A percentile compares a stretch with the other conserved stretches of the same genome.
phyloP scores from a whole-genome alignment of 1,140 invertebrate species.

The Choristoneura fumiferana region DNA sequence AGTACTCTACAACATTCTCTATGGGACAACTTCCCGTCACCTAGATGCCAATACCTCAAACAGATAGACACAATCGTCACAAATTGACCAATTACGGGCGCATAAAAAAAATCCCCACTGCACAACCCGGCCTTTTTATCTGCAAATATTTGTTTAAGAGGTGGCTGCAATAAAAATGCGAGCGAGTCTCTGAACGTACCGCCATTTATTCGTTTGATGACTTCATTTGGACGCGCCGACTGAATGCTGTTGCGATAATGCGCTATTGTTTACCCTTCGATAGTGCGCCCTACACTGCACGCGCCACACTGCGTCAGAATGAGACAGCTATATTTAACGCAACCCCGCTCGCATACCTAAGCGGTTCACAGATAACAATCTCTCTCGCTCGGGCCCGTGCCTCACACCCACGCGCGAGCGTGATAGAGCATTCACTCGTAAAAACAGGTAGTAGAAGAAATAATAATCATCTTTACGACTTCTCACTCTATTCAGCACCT shows the following conservation, averaged over 20 bases:
- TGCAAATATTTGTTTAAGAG: constrained; percentile 68
- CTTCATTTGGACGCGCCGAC: constrained; percentile 72
- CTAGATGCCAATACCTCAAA: constrained; percentile 1
- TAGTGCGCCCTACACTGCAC: constrained; percentile 67
- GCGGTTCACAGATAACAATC: constrained; percentile 42
- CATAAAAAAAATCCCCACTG: constrained; percentile 36
- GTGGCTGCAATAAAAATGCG: constrained; percentile 70
- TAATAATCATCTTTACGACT: constrained; percentile 80
- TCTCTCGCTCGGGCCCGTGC: constrained; percentile 45
- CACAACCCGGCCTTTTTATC: constrained; percentile 45
- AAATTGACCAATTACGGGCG: constrained; percentile 45
- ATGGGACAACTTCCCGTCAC: not conserved
- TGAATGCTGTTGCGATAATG: constrained; percentile 70
- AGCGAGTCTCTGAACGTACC: constrained; percentile 60
- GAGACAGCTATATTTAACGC: constrained; percentile 54
- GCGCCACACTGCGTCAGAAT: constrained; percentile 61
- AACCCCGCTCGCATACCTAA: constrained; percentile 38
- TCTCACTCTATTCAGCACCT: constrained; percentile 80
- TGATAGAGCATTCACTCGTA: constrained; percentile 56
- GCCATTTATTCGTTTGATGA: constrained; percentile 76
- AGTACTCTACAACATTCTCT: not conserved
- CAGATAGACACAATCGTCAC: constrained; percentile 1
- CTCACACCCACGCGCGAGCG: constrained; percentile 33
- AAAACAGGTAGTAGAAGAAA: constrained; percentile 80
- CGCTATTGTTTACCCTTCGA: constrained; percentile 76